Evolutionary conservation across 1,140 invertebrate genomes (phyloP).

Genomic region (Mya arenaria): DNA sequence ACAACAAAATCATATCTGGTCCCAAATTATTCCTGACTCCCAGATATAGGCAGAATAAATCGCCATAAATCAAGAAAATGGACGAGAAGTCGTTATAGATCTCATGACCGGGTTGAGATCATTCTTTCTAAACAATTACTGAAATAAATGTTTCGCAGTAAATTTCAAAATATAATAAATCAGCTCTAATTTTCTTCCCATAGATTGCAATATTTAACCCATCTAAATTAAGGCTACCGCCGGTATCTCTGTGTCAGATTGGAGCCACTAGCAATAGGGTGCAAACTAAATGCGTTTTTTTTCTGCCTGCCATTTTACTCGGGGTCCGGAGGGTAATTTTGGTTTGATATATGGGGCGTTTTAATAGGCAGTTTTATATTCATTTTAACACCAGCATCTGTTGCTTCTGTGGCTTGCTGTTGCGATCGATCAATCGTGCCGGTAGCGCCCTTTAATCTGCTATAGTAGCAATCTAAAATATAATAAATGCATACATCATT

Average conservation of each 20-base stretch:
- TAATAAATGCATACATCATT: too few species aligned
- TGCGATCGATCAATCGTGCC: too few species aligned
- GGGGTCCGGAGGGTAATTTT: too few species aligned
- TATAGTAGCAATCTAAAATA: too few species aligned
- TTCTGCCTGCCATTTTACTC: too few species aligned
- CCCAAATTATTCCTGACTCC: not conserved
- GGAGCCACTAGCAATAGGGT: too few species aligned
- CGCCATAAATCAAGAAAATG: constrained; percentile 51
- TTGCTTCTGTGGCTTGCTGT: not conserved
- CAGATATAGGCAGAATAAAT: constrained; percentile 46
- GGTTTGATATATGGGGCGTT: constrained; percentile 45
- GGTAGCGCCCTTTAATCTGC: too few species aligned
- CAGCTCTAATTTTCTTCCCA: constrained; percentile 34
- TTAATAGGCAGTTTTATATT: constrained; percentile 7
- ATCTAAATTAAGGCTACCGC: too few species aligned
- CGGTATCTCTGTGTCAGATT: too few species aligned
- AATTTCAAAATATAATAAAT: constrained; percentile 55
- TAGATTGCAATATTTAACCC: constrained; percentile 28
- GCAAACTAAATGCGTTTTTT: too few species aligned
- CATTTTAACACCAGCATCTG: not conserved
- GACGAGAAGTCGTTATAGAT: too few species aligned
- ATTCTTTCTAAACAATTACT: constrained; percentile 52
- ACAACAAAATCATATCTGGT: constrained; percentile 14
- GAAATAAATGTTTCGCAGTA: constrained; percentile 55
- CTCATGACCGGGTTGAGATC: too few species aligned